These are phyloP conservation scores for Cyanoderma ruficeps DNA, from an alignment of 2,113 vertebrate species.

Conservation along the genomic window DNA sequence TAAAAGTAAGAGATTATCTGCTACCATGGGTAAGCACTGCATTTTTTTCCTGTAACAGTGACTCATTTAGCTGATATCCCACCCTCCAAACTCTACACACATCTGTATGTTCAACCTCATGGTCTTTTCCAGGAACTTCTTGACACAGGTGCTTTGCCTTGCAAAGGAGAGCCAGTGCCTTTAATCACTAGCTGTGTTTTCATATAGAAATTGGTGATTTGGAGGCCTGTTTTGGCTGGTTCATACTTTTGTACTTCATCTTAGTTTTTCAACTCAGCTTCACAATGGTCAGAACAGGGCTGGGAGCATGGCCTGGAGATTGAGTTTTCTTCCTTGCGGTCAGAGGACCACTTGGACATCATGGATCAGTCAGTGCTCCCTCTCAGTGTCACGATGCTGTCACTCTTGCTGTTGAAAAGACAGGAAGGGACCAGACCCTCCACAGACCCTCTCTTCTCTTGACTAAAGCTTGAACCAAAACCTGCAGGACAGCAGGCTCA, in stretches of 20 bases:
- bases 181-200: background rate
- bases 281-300: background rate
- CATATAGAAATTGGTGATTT: background rate
- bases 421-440: background rate
- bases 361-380: background rate
- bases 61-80: background rate
- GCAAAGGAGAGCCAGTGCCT: background rate
- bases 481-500: background rate
- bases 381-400: accelerated
- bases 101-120: background rate
- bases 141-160: background rate
- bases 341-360: background rate
- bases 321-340: background rate
- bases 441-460: background rate
- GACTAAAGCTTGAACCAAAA: background rate
- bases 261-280: background rate
- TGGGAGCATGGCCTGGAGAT: background rate
- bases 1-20: background rate
- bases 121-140: background rate
- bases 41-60: background rate
- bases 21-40: background rate
- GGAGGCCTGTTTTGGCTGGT: background rate
- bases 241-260: background rate
- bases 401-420: background rate
- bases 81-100: background rate